Conservation (phyloP, 2,113 vertebrate species). For the Symphodus melops region DNA sequence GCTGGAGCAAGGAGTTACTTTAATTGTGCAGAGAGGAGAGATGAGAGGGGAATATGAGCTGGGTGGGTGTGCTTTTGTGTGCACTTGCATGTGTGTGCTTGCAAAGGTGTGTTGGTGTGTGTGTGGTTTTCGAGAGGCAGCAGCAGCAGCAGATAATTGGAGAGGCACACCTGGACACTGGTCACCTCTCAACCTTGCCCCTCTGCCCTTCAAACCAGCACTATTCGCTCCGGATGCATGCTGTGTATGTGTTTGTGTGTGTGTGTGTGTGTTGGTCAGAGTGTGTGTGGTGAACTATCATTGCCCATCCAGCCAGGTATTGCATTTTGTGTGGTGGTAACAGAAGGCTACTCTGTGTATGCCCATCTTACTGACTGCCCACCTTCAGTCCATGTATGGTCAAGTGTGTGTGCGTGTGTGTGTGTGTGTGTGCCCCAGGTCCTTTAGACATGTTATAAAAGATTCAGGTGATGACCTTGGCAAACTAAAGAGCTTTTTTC, state of each 20-base stretch:
- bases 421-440: constrained; percentile 40
- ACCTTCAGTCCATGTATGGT: constrained; percentile 46
- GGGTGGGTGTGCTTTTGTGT: constrained; percentile 29
- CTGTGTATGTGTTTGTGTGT: constrained; percentile 36
- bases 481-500: constrained; percentile 56
- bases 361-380: constrained; percentile 29
- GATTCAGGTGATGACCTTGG: constrained; percentile 66
- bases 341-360: constrained; percentile 25
- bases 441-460: constrained; percentile 66
- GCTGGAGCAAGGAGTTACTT: constrained; percentile 49
- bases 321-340: constrained; percentile 34
- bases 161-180: constrained; percentile 75
- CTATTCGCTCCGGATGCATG: constrained; percentile 46
- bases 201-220: constrained; percentile 69
- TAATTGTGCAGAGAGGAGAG: constrained; percentile 67
- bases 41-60: constrained; percentile 47
- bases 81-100: constrained; percentile 10
- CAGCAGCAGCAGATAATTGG: constrained; percentile 72
- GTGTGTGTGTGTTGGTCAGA: constrained; percentile 6
- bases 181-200: constrained; percentile 71
- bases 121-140: constrained; percentile 32
- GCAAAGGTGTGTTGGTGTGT: constrained; percentile 13
- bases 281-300: constrained; percentile 25
- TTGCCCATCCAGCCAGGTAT: constrained; percentile 26
- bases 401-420: constrained; percentile 12